Evolutionary conservation across 2,888 invertebrate genomes (phyloP).

Genomic region (Polymixis flavicincta): DNA sequence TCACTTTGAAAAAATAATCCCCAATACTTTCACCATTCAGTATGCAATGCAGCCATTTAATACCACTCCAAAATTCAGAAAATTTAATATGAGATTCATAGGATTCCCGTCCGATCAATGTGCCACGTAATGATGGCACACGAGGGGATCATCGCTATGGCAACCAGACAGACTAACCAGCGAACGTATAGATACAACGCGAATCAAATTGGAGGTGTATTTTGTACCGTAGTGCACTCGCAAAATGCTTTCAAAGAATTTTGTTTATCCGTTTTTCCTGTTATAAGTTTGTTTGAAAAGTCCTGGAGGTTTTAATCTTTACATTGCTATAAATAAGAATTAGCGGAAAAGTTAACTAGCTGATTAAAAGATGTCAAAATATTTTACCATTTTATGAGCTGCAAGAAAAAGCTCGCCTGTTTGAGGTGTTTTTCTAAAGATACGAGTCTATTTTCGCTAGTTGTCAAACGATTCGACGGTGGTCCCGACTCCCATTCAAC

Average conservation of each 20-base stretch:
- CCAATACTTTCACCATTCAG: background rate
- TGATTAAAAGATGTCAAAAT: background rate
- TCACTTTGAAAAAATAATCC: background rate
- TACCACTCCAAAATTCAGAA: constrained; percentile 15
- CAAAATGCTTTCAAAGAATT: background rate
- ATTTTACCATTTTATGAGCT: background rate
- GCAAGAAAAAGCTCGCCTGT: too few relatives aligned
- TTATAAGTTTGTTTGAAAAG: background rate
- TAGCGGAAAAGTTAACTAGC: too few relatives aligned
- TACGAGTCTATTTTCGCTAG: background rate
- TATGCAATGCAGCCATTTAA: constrained; percentile 3
- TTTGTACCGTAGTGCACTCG: constrained; percentile 13
- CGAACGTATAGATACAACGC: constrained; percentile 29
- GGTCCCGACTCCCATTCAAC: too few relatives aligned
- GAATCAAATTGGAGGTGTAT: constrained; percentile 19
- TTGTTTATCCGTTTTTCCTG: background rate
- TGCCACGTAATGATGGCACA: constrained; percentile 23
- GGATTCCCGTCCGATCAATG: constrained; percentile 34
- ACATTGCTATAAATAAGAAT: background rate
- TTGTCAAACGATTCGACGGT: background rate
- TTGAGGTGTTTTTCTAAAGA: background rate
- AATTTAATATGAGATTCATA: constrained; percentile 16
- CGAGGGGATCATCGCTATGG: constrained; percentile 55
- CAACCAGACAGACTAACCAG: constrained; percentile 46
- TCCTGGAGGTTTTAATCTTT: background rate